These are phyloP conservation scores for Daphoenositta chrysoptera DNA, from an alignment of 2,113 vertebrate genomes.

Conservation along the genomic window DNA sequence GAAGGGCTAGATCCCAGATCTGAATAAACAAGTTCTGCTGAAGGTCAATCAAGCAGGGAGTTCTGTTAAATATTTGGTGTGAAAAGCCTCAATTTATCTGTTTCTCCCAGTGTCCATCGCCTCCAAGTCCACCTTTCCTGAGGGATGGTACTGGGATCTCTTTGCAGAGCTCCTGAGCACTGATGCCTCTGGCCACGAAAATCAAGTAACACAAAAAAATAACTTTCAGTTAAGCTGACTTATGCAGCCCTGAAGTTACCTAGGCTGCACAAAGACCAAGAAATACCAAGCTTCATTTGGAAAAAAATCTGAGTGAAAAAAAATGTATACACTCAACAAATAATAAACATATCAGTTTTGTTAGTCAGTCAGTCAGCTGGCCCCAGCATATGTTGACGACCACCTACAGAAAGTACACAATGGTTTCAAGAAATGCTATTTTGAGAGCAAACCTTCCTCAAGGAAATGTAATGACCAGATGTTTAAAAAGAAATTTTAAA, in stretches of 20 bases:
- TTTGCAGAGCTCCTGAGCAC: not conserved
- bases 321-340: not conserved
- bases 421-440: not conserved
- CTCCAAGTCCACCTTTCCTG: not conserved
- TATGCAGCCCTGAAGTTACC: not conserved
- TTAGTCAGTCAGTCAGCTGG: not conserved
- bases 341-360: not conserved
- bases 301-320: not conserved
- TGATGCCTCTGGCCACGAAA: not conserved
- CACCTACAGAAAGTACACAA: not conserved
- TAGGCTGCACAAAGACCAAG: not conserved
- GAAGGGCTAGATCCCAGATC: not conserved
- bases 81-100: not conserved
- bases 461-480: not conserved
- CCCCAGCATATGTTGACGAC: not conserved
- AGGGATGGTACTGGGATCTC: not conserved
- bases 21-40: not conserved
- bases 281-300: not conserved
- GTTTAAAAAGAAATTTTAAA: not conserved
- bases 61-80: not conserved
- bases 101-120: rapidly evolving
- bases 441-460: not conserved
- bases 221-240: not conserved
- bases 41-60: not conserved
- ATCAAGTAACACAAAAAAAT: not conserved